phyloP scores from a whole-genome alignment of 53 echinoderm and acorn worm genomes.

The Luidia sarsii region DNA sequence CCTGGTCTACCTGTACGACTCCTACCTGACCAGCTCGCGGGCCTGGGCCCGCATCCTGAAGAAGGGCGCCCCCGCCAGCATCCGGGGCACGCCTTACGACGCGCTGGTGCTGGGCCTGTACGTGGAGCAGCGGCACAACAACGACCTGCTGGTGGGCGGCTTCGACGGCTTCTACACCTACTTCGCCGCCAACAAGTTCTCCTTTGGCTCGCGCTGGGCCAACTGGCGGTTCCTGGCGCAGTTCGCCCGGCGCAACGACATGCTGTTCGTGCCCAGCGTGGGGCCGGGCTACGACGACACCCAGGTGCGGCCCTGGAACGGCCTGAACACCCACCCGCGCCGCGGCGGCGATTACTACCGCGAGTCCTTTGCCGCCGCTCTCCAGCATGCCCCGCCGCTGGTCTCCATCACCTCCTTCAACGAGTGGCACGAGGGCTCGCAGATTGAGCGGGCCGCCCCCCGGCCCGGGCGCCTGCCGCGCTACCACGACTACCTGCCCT shows the following conservation, averaged over 20 bases:
- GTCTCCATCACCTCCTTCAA: constrained; percentile 94
- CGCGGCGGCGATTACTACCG: constrained; percentile 74
- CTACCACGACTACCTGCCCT: constrained; percentile 68
- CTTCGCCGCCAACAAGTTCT: constrained; percentile 85
- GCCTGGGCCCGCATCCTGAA: constrained; percentile 78
- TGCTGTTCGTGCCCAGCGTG: constrained; percentile 88
- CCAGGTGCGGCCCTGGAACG: constrained; percentile 88
- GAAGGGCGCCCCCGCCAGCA: constrained; percentile 42
- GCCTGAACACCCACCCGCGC: constrained; percentile 70
- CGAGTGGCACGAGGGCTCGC: constrained; percentile 97
- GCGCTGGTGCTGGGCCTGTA: constrained; percentile 80
- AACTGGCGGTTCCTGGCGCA: constrained; percentile 77
- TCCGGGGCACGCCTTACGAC: constrained; percentile 75
- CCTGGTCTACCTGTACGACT: constrained; percentile 88
- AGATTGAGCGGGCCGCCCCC: constrained; percentile 85
- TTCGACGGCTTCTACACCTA: constrained; percentile 98
- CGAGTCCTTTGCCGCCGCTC: constrained; percentile 66
- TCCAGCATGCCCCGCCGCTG: constrained; percentile 58
- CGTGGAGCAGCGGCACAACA: constrained; percentile 72
- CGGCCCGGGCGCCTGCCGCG: constrained; percentile 39
- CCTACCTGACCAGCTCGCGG: constrained; percentile 68
- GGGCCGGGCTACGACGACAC: constrained; percentile 92
- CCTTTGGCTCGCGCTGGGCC: constrained; percentile 81
- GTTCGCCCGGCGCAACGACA: constrained; percentile 50
- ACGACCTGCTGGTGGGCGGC: constrained; percentile 59